Evolutionary conservation across 2,113 vertebrate species (phyloP), one percentile per base, ranked within the genome.

Genomic region (Lasiurus borealis): DNA sequence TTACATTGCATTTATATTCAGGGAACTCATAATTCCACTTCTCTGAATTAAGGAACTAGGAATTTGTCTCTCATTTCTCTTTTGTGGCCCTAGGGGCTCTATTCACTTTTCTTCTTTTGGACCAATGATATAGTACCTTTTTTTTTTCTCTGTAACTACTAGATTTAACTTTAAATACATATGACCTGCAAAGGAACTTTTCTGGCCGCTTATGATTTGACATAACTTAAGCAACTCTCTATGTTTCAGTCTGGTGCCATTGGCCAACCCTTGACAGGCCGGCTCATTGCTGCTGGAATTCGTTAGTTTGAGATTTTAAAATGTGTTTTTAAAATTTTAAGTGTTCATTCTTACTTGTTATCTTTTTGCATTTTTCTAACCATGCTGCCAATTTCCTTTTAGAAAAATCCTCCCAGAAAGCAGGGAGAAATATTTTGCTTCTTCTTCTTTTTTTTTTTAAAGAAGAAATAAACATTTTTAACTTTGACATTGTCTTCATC

Each of bases 1-100:
- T 57, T 90, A 19, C 71, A 50, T 95, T 93, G 13, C 40, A 71
- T 89, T 94, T 52, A 90, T 80, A 88, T 86, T 97, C 44, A 78
- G 75, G 89, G 68, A 90, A 94, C 85, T 76, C 18, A 23, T 15
- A 23, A 62, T 64, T 78, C 54, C 21, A 75, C 68, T 83, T 95
- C 66, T 96, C 48, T 85, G 54, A 91, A 78, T 95, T 88, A 94
- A 76, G 44, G 18, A 96, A 48, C n/a, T 14, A 23, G 73, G 8
- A 40, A 76, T 10, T 46, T 23, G 5, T 34, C 36, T 87, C 12
- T 80, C 11, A 8, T 69, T 5, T n/a, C 3, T 34, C n/a, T n/a
- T n/a, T n/a, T n/a, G n/a, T n/a, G n/a, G n/a, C n/a, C n/a, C n/a
- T n/a, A n/a, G n/a, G n/a, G n/a, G n/a, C n/a, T n/a, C 23, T 1